Conservation (phyloP, 1,140 invertebrate species). For the Rhagoletis pomonella region DNA sequence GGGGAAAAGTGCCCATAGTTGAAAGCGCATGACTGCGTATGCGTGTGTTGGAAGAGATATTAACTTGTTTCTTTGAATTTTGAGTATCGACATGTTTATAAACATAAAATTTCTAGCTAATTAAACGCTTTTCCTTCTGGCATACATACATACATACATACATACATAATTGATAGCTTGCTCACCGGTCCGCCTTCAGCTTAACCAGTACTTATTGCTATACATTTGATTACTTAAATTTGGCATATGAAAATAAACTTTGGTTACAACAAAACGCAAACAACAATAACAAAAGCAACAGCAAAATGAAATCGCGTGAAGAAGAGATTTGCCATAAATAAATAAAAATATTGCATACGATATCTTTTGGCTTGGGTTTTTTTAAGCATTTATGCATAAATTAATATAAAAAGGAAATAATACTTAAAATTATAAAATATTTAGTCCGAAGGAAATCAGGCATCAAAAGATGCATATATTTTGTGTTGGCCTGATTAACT, state of each 20-base stretch:
- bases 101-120: constrained; percentile 51
- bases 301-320: background rate
- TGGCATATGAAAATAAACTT: too few relatives aligned
- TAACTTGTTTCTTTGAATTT: constrained; percentile 50
- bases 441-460: background rate
- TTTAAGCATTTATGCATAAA: background rate
- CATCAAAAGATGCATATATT: background rate
- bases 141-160: background rate
- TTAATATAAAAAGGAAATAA: background rate
- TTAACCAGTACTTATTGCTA: too few relatives aligned
- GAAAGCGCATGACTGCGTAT: background rate
- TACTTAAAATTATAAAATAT: constrained; percentile 21
- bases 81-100: constrained; percentile 41
- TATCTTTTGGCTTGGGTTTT: background rate
- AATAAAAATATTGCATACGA: background rate
- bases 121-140: background rate
- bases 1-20: background rate
- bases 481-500: background rate
- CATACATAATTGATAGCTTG: background rate
- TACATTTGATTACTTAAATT: too few relatives aligned
- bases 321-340: background rate
- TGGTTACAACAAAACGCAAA: background rate
- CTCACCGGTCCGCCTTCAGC: background rate
- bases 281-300: background rate
- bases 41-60: constrained; percentile 6